phyloP scores from a whole-genome alignment of 2,888 invertebrate species.

The Plutella xylostella region DNA sequence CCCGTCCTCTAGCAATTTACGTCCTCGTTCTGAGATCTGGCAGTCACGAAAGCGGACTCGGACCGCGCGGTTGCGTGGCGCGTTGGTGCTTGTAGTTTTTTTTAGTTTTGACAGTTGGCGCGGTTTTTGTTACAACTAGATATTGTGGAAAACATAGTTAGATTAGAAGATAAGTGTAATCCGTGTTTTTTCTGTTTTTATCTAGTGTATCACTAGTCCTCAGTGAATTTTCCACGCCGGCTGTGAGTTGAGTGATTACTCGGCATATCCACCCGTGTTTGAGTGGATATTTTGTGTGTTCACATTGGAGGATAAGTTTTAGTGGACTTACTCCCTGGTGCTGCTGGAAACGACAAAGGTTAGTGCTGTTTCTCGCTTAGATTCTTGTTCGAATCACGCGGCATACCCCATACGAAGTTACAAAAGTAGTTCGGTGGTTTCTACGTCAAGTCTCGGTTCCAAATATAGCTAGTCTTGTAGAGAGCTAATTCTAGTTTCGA shows the following conservation, averaged over 20 bases:
- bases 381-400: too few relatives aligned
- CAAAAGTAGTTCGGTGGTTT: too few relatives aligned
- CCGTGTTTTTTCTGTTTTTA: constrained; percentile 62
- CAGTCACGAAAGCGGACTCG: constrained; percentile 65
- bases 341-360: constrained; percentile 47
- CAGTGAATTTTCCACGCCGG: constrained; percentile 57
- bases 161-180: constrained; percentile 65
- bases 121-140: constrained; percentile 57
- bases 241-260: constrained; percentile 60
- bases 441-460: constrained; percentile 38
- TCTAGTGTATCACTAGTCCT: constrained; percentile 54
- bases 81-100: constrained; percentile 66
- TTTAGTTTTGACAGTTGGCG: constrained; percentile 69
- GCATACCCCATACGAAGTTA: too few relatives aligned
- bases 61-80: constrained; percentile 60
- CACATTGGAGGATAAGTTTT: constrained; percentile 42
- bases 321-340: constrained; percentile 31
- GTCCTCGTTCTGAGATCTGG: too few relatives aligned
- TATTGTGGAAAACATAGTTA: constrained; percentile 63
- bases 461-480: constrained; percentile 45
- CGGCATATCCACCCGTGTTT: constrained; percentile 50
- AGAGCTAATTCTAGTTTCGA: not conserved
- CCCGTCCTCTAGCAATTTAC: too few relatives aligned
- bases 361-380: too few relatives aligned
- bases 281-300: constrained; percentile 61